Percentiles rank a stretch among this genome's conserved stretches.
Evolutionary conservation across 2,113 vertebrate species (phyloP).

Genomic region (Pontoporia blainvillei): DNA sequence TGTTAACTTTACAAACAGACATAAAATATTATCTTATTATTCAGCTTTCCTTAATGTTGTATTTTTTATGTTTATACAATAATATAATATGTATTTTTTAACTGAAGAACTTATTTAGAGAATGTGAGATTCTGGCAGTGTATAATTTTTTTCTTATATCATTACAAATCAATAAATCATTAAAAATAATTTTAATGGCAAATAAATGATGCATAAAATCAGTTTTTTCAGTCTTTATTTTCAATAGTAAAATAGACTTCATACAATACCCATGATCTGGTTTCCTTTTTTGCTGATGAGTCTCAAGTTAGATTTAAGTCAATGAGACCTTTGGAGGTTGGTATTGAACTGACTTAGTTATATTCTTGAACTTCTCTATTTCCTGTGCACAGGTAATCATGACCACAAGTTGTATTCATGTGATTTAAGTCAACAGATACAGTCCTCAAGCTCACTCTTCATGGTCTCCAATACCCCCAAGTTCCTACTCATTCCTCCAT

Average conservation of each 20-base stretch:
- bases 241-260: not conserved
- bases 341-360: not conserved
- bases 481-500: not conserved
- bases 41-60: not conserved
- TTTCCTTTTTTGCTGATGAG: not conserved
- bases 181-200: not conserved
- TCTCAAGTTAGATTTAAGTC: not conserved
- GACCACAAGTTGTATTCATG: not conserved
- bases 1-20: not conserved
- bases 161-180: not conserved
- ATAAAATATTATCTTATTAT: not conserved
- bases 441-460: not conserved
- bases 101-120: not conserved
- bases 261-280: not conserved
- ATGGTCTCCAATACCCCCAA: not conserved
- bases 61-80: not conserved
- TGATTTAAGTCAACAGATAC: not conserved
- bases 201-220: not conserved
- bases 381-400: not conserved
- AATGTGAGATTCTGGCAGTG: not conserved
- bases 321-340: not conserved
- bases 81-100: not conserved
- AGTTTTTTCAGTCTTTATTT: not conserved
- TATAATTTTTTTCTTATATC: not conserved
- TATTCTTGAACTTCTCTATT: not conserved